Base-by-base conservation (phyloP, 2,888 invertebrate genomes). In the Gonocerus acuteangulatus region DNA sequence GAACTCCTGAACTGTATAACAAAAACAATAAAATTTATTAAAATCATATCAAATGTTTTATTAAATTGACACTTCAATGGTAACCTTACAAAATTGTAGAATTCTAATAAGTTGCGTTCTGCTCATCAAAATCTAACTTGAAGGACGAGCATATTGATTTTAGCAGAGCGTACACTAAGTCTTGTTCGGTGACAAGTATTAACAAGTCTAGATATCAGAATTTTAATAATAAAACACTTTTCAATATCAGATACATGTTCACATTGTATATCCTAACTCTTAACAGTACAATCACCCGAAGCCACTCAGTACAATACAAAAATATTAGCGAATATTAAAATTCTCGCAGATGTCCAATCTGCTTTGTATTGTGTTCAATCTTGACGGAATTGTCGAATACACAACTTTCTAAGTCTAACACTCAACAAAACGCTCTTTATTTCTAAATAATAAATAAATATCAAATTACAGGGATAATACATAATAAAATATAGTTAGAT, bases 401-500 rank as follows among this genome's bases (percentile, higher is more conserved):
- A 54, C 36, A 54, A 54, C 22, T 19, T 54, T 36, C 34, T 22
- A 39, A 22, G 19, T 6, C 21, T 42, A 23, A 54, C 39, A 54
- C 39, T 42, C 39, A 54, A 21, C 21, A 13, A 22, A 21, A 39
- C 42, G n/a, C 42, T 39, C 2, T 54, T 16, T 22, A 39, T 13
- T 16, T 27, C 27, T 32, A 47, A 49, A 57, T 57, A 61, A 61
- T 57, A 52, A 61, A 63, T 61, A 60, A 63, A 63, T 61, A 63
- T 48, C 45, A 57, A 32, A 36, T 56, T 48, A 45, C 39, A 18
- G 34, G 21, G 39, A 51, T 36, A 54, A 15, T 54, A 54, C n/a
- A 42, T 54, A 19, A 62, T 62, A 62, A 63, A 63, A 63, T 58
- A 63, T 54, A 48, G 47, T 48, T 52, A 57, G 52, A 51, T 63